These are phyloP conservation scores for Chlorops oryzae DNA, from an alignment of 1,140 invertebrate species.

Conservation along the genomic window DNA sequence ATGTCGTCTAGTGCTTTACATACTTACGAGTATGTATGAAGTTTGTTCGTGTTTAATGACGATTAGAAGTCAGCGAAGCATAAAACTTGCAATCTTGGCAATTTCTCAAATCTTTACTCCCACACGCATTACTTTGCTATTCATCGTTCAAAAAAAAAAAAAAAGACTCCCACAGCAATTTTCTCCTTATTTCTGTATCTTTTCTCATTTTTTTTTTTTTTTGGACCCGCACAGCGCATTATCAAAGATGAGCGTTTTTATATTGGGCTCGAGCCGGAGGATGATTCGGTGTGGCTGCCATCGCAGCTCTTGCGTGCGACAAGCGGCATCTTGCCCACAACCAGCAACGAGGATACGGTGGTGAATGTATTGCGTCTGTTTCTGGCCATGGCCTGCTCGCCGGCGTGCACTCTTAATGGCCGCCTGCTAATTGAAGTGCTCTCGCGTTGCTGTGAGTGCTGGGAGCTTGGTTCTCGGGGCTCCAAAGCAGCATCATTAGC, in stretches of 20 bases:
- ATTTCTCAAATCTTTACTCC: too few relatives aligned
- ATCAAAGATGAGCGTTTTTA: slow-evolving; percentile 86
- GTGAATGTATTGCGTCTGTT: slow-evolving; percentile 60
- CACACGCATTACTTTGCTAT: too few relatives aligned
- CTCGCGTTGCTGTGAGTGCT: slow-evolving; percentile 64
- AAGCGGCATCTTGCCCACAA: slow-evolving; percentile 65
- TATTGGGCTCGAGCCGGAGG: slow-evolving; percentile 82
- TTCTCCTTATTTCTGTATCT: too few relatives aligned
- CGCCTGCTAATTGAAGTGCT: slow-evolving; percentile 69
- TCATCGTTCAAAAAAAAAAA: too few relatives aligned
- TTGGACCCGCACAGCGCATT: slow-evolving; percentile 80
- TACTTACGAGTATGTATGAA: too few relatives aligned
- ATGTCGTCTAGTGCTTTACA: too few relatives aligned
- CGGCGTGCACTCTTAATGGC: slow-evolving; percentile 74
- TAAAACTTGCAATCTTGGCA: too few relatives aligned
- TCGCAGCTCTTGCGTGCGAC: slow-evolving; percentile 81
- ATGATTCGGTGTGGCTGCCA: slow-evolving; percentile 84
- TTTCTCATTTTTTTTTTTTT: too few relatives aligned
- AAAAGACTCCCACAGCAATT: too few relatives aligned
- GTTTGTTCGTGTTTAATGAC: too few relatives aligned
- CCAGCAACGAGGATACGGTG: slow-evolving; percentile 65
- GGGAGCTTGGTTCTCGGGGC: slow-evolving; percentile 66
- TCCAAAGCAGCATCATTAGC: slow-evolving; percentile 74
- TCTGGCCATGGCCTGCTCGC: slow-evolving; percentile 71
- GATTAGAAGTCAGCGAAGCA: too few relatives aligned